These are phyloP conservation scores for Tachina lurida DNA, from an alignment of 2,888 invertebrate species.

Conservation along the genomic window DNA sequence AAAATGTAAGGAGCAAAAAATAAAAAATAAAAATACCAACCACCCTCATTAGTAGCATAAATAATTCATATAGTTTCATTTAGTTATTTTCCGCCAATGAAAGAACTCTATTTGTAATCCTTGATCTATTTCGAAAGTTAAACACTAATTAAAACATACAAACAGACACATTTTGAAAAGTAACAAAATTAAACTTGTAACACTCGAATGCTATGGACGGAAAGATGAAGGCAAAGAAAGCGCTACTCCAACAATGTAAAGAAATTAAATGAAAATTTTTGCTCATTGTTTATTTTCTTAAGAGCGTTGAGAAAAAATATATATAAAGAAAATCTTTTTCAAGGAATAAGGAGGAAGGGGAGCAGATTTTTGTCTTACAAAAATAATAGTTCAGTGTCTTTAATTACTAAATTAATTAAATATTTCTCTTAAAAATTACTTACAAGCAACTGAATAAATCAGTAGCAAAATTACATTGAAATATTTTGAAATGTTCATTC, in stretches of 20 bases:
- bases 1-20: too few species aligned
- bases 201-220: neutral
- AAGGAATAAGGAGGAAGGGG: too few species aligned
- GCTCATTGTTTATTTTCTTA: too few species aligned
- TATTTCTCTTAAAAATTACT: too few species aligned
- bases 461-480: too few species aligned
- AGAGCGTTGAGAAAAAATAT: too few species aligned
- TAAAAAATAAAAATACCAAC: neutral
- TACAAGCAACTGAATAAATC: too few species aligned
- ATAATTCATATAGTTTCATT: conserved; percentile 35
- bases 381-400: too few species aligned
- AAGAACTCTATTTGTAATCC: conserved; percentile 35
- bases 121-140: conserved; percentile 56
- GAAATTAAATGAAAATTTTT: neutral
- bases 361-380: too few species aligned
- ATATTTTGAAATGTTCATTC: too few species aligned
- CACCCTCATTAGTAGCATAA: conserved; percentile 36
- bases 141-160: conserved; percentile 57
- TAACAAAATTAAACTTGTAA: conserved; percentile 4
- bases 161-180: conserved; percentile 7
- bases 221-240: neutral
- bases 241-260: neutral
- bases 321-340: too few species aligned
- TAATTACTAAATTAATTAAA: too few species aligned
- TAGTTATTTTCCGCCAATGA: conserved; percentile 5